Conservation (phyloP, 2,888 invertebrate genomes). For the Drosophila colorata region DNA sequence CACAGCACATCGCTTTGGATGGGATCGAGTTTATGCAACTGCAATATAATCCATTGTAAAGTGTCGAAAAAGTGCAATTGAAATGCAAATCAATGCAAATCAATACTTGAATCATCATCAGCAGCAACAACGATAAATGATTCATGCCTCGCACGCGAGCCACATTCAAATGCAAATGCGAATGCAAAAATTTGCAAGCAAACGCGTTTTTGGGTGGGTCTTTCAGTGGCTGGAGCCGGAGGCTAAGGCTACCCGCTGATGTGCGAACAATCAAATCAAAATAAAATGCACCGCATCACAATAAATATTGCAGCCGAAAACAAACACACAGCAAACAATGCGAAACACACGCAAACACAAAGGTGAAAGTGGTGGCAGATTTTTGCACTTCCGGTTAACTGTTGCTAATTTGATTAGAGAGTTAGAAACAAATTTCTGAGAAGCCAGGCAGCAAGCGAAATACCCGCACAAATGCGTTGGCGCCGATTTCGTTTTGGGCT, state of each 20-base stretch:
- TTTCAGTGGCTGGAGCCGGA: conserved; percentile 6
- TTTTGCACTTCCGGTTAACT: conserved; percentile 79
- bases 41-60: conserved; percentile 80
- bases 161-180: conserved; percentile 73
- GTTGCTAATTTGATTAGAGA: conserved; percentile 84
- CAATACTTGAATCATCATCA: conserved; percentile 75
- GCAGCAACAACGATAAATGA: conserved; percentile 61
- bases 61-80: conserved; percentile 80
- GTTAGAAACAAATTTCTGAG: conserved; percentile 30
- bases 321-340: conserved; percentile 55
- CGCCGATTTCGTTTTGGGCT: conserved; percentile 52
- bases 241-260: conserved; percentile 63
- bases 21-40: conserved; percentile 57
- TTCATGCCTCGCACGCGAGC: conserved; percentile 74
- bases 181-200: conserved; percentile 64
- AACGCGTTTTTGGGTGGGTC: conserved; percentile 54
- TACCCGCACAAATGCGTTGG: conserved; percentile 51
- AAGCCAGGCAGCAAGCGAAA: conserved; percentile 23
- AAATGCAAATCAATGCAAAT: conserved; percentile 83
- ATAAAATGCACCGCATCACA: conserved; percentile 70
- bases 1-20: conserved; percentile 46
- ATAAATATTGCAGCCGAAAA: conserved; percentile 44
- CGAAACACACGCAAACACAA: conserved; percentile 16
- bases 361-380: conserved; percentile 58
- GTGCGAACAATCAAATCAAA: conserved; percentile 75